Base-by-base conservation (phyloP, 2,888 invertebrate genomes). In the Oscheius sp. region DNA sequence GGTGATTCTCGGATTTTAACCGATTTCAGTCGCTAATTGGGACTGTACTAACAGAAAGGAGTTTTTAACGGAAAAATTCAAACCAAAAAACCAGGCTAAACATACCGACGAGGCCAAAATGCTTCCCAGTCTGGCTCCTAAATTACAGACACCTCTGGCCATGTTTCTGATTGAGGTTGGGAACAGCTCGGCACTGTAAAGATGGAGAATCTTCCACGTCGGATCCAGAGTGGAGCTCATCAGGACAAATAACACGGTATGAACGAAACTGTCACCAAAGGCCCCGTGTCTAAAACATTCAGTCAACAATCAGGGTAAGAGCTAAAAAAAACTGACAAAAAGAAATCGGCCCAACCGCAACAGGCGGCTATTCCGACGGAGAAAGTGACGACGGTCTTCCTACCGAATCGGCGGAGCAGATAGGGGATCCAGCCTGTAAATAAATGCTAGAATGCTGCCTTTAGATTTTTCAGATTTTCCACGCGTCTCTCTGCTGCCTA, bases 131-230 rank as follows among this genome's bases (percentile, higher is more conserved):
- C 87, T 70, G 0, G 83, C 84, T 4, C 79, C 81, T 11, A 84
- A 81, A 68, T 86, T 87, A 71, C 86, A 86, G n/a, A 87, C 66
- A 1, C 83, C 87, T 55, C 87, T 73, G 0, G 86, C 84, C 82
- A 87, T 87, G 59, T 85, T 87, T 51, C 87, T 7, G 32, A 74
- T 60, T 0, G 47, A 60, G 9, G 74, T 74, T n/a, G 74, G 74
- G 62, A 74, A 75, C 11, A 75, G 65, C 33, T 75, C 70, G 3
- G 86, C 81, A 4, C 87, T 87, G 71, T 85, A 85, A n/a, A 87
- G 79, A 74, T 88, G 88, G 57, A 78, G 84, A 42, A 88, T 84
- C 74, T 88, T 88, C 87, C 87, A 88, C 1, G 83, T 83, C 1
- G 88, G 88, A 63, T 88, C 88, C 7, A 84, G 77, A 11, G 79